Conservation (phyloP, 2,797 vertebrate genomes). For the Dryobates pubescens region DNA sequence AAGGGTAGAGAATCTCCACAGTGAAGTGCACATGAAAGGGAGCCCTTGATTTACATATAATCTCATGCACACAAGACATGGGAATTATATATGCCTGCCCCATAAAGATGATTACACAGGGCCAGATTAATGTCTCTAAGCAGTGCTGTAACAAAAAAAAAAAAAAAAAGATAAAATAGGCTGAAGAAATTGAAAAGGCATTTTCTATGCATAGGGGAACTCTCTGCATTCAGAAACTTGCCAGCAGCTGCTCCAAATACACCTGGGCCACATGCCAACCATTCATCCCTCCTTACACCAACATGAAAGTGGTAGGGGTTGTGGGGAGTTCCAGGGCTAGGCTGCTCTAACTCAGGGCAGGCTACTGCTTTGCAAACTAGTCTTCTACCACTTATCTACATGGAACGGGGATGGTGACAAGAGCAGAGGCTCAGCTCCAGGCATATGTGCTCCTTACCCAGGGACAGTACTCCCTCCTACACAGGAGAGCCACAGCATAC, state of each 20-base stretch:
- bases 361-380: background rate
- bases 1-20: background rate
- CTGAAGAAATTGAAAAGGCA: background rate
- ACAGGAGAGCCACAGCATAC: background rate
- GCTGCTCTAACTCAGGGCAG: background rate
- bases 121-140: background rate
- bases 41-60: background rate
- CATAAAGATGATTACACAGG: background rate
- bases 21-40: background rate
- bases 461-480: background rate
- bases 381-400: background rate
- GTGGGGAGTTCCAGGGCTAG: background rate
- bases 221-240: background rate
- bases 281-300: rapidly evolving
- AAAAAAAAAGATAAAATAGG: background rate
- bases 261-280: background rate
- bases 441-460: background rate
- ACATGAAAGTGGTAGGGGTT: background rate
- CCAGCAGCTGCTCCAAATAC: background rate
- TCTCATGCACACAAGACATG: background rate
- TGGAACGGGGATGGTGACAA: background rate
- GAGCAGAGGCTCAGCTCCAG: background rate
- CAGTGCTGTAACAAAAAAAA: background rate
- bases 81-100: background rate
- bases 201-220: background rate